Base-by-base conservation (phyloP, 1,140 invertebrate genomes). In the Gerris buenoi region DNA sequence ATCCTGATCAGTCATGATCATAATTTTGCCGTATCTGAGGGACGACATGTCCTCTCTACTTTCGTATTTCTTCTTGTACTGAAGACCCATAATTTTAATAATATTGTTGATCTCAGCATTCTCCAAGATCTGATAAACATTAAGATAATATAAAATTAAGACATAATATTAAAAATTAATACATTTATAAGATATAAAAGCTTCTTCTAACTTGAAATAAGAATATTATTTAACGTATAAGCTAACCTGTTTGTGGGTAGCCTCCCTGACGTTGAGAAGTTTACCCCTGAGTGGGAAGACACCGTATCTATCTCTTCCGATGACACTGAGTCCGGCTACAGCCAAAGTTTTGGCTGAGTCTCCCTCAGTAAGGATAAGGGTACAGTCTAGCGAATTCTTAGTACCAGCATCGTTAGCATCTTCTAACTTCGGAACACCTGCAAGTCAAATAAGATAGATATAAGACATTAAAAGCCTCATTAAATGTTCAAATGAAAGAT, bases 1-100 rank as follows among this genome's bases (percentile, higher is more conserved):
- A 90, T 95, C 96, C 80, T 99, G 97, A 98, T 99, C 97, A 69
- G 97, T 97, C 97, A 99, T 99, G 66, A 99, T 98, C 97, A 99
- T 99, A 14, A 99, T 79, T 80, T 93, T 94, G 62, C 95, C 95
- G 77, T 99, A 99, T 63, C 97, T 84, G 5, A 99, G 82, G 0
- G 87, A 87, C 76, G 95, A 95, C 70, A 99, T 77, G 75, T 97
- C 93, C 23, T 98, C 95, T 1, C 81, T 73, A 1, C 83, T 82
- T 64, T 91, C 86, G 75, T 99, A 99, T 75, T 97, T 98, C 75
- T 95, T 93, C 73, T 98, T 97, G 75, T 98, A 99, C 75, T 97
- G 89, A 1, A 99, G 80, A 2, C 77, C 97, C 83, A 83, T 79
- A 75, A 99, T 99, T 80, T 98, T 98, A 26, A 98, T 90, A 2